Percentiles rank a stretch among this genome's conserved stretches.
phyloP scores from a whole-genome alignment of 2,113 vertebrate genomes.

The Hippocampus guttulatus region DNA sequence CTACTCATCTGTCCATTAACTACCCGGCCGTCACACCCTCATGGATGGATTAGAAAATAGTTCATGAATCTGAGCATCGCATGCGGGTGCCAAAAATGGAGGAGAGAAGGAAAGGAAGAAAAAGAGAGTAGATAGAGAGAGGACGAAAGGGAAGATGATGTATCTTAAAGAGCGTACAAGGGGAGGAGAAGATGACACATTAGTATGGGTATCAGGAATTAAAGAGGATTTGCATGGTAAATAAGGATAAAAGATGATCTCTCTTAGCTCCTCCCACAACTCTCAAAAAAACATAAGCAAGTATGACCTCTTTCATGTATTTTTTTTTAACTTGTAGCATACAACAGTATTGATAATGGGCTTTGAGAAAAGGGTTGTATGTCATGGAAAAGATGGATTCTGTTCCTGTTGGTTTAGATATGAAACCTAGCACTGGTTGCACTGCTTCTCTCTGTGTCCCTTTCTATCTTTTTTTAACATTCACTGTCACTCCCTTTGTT shows the following conservation, averaged over 20 bases:
- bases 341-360: slow-evolving; percentile 23
- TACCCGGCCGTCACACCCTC: slow-evolving; percentile 22
- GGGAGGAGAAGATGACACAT: slow-evolving; percentile 20
- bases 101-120: neutral
- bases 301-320: slow-evolving; percentile 9
- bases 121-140: neutral
- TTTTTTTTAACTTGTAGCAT: too few relatives aligned
- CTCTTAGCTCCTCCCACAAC: slow-evolving; percentile 28
- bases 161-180: slow-evolving; percentile 9
- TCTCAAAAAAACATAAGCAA: slow-evolving; percentile 35
- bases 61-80: slow-evolving; percentile 36
- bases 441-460: neutral
- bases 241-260: slow-evolving; percentile 36
- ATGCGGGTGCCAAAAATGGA: neutral
- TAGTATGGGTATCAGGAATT: neutral
- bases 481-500: neutral
- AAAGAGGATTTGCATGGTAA: slow-evolving; percentile 44
- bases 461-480: slow-evolving; percentile 4
- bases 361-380: slow-evolving; percentile 12
- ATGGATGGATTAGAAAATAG: slow-evolving; percentile 27
- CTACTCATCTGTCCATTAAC: slow-evolving; percentile 8
- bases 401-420: slow-evolving; percentile 30
- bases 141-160: slow-evolving; percentile 18
- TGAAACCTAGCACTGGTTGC: slow-evolving; percentile 31
- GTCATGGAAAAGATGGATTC: slow-evolving; percentile 13